Conservation (phyloP, 2,797 vertebrate genomes). For the Micropoecilia bifurca region DNA sequence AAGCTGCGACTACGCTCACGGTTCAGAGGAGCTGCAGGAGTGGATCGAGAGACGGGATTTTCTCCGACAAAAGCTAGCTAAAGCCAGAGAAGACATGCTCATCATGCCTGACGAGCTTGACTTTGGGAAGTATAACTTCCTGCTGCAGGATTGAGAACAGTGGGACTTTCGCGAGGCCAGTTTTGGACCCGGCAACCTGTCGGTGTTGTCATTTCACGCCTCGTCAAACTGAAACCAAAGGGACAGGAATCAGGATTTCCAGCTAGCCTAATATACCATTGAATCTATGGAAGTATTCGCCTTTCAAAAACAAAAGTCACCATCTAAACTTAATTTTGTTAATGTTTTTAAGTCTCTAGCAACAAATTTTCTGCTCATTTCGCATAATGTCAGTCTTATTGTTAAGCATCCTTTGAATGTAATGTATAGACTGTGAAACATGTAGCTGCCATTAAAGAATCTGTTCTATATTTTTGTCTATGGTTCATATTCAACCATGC, state of each 20-base stretch:
- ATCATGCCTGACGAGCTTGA: slow-evolving; percentile 88
- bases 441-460: not conserved
- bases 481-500: not conserved
- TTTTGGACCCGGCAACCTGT: slow-evolving; percentile 34
- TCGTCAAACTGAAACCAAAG: slow-evolving; percentile 20
- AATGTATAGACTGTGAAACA: slow-evolving; percentile 5
- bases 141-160: slow-evolving; percentile 82
- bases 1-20: slow-evolving; percentile 91
- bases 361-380: not conserved
- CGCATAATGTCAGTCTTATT: not conserved
- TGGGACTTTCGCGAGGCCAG: slow-evolving; percentile 6
- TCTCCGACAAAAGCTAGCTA: slow-evolving; percentile 89
- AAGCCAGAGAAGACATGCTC: slow-evolving; percentile 92
- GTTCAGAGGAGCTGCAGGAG: slow-evolving; percentile 90
- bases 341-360: slow-evolving; percentile 16
- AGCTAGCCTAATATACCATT: slow-evolving; percentile 10
- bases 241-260: not conserved
- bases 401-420: not conserved
- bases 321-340: not conserved
- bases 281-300: slow-evolving; percentile 2
- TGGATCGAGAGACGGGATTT: slow-evolving; percentile 90
- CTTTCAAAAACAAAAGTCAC: slow-evolving; percentile 5
- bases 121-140: slow-evolving; percentile 96
- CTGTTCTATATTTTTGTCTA: not conserved
- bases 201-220: not conserved